Percentiles rank a stretch among this genome's conserved stretches.
These are phyloP conservation scores for Amblyornis subalaris DNA, from an alignment of 2,113 vertebrate genomes.

Conservation along the genomic window DNA sequence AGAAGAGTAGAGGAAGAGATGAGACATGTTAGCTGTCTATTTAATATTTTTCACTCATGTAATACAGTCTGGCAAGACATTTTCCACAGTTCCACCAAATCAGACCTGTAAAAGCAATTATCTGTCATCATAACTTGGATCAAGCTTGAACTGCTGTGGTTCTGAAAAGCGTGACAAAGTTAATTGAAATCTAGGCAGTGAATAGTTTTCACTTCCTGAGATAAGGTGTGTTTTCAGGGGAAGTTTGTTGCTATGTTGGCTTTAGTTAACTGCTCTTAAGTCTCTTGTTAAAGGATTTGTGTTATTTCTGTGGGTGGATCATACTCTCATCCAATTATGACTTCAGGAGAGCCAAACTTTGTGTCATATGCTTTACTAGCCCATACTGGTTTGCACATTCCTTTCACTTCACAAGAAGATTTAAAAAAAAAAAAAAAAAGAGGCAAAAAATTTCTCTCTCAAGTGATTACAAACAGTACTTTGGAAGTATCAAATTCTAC, in stretches of 20 bases:
- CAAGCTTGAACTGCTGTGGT: conserved; percentile 30
- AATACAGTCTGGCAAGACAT: conserved; percentile 51
- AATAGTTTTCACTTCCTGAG: conserved; percentile 53
- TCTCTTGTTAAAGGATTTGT: conserved; percentile 68
- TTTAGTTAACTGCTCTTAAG: conserved; percentile 59
- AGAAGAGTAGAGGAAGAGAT: conserved; percentile 23
- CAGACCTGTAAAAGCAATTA: conserved; percentile 50
- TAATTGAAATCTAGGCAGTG: conserved; percentile 52
- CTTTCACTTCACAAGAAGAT: conserved; percentile 38
- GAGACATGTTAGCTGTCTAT: conserved; percentile 38
- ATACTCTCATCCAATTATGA: conserved; percentile 63
- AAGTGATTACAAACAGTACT: conserved; percentile 12
- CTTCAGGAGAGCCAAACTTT: conserved; percentile 61
- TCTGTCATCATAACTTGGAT: conserved; percentile 42
- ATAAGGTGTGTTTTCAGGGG: conserved; percentile 56
- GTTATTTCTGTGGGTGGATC: conserved; percentile 68
- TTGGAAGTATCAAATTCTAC: conserved; percentile 46
- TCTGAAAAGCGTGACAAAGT: conserved; percentile 54
- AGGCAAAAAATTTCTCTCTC: neutral
- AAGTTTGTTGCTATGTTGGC: conserved; percentile 62
- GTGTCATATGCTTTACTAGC: conserved; percentile 64
- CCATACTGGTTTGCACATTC: conserved; percentile 60
- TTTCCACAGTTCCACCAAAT: conserved; percentile 54
- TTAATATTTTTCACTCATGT: conserved; percentile 59
- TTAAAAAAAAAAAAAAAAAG: neutral